phyloP scores from a whole-genome alignment of 2,797 vertebrate genomes.

The Myotis daubentonii region DNA sequence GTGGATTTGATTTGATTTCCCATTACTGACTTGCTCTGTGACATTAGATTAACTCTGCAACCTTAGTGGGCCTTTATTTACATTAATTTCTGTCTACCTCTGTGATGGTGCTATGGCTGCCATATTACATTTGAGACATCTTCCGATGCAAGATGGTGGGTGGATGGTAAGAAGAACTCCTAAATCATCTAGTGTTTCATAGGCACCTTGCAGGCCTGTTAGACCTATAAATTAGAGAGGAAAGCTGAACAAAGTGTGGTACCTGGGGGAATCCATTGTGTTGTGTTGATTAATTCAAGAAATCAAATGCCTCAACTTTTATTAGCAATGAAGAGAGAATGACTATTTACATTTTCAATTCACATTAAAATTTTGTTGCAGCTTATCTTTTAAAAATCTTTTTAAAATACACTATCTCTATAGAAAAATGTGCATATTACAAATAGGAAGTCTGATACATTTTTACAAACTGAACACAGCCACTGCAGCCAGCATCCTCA shows the following conservation, averaged over 20 bases:
- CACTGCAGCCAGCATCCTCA: background rate
- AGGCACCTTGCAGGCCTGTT: too few relatives aligned
- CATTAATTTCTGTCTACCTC: background rate
- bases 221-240: background rate
- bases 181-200: background rate
- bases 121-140: background rate
- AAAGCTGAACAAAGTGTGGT: background rate
- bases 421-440: background rate
- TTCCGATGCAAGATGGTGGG: background rate
- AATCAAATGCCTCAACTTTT: background rate
- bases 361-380: background rate
- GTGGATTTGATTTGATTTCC: slow-evolving; percentile 26
- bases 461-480: background rate
- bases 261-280: background rate
- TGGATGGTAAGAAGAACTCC: background rate
- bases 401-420: background rate
- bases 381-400: background rate
- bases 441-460: background rate
- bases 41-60: background rate
- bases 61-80: background rate
- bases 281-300: background rate
- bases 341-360: background rate
- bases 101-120: background rate
- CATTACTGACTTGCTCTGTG: background rate
- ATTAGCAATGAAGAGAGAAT: background rate